phyloP scores from a whole-genome alignment of 2,113 vertebrate genomes.

The Microcebus lehilahytsara region DNA sequence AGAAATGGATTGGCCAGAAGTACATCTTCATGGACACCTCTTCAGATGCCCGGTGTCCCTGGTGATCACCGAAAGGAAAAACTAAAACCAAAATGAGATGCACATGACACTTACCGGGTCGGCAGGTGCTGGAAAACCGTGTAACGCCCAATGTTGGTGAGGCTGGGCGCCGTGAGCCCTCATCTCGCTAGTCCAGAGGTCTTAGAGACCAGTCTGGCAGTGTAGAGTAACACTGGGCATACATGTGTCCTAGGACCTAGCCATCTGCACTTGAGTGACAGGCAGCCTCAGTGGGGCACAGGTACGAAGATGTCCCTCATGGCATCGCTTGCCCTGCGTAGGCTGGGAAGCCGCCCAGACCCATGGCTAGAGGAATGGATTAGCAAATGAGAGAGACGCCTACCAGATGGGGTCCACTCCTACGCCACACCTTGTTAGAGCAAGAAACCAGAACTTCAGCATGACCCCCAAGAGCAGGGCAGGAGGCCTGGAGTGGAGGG shows the following conservation, averaged over 20 bases:
- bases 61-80: background rate
- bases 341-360: background rate
- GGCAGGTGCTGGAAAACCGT: background rate
- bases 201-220: background rate
- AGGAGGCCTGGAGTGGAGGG: background rate
- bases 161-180: too few species aligned
- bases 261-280: background rate
- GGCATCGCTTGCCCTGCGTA: background rate
- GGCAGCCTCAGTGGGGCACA: background rate
- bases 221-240: background rate
- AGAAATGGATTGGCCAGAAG: background rate
- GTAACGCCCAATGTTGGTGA: background rate
- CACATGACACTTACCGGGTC: too few species aligned
- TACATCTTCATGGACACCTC: background rate
- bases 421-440: background rate
- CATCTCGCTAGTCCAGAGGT: too few species aligned
- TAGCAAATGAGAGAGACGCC: background rate
- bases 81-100: background rate
- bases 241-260: background rate
- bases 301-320: background rate
- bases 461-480: background rate
- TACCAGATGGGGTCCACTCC: background rate
- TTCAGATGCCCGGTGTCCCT: background rate
- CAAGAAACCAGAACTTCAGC: background rate
- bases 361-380: background rate